Base-by-base conservation (phyloP, 1,140 invertebrate genomes). In the Pectinophora gossypiella region DNA sequence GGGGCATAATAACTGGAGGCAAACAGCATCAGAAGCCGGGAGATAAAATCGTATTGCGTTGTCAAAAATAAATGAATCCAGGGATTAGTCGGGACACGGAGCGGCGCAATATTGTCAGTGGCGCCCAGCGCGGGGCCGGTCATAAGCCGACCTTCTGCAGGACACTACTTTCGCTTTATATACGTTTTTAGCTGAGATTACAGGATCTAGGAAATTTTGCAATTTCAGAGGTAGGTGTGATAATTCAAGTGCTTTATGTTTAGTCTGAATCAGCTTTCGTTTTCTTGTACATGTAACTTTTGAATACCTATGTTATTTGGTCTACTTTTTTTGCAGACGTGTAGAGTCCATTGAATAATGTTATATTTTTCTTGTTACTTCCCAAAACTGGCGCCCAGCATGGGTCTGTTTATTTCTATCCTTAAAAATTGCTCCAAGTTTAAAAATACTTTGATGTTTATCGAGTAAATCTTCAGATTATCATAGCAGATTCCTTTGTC, bases 41-140 rank as follows among this genome's bases (percentile, higher is more conserved):
- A 83, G 83, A 86, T 86, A 86, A 85, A 86, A 86, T 86, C 83
- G 81, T 85, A 86, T 86, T 83, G 83, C 83, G 83, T 86, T 86
- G 83, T 86, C 83, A 86, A 86, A 86, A 86, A 86, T 86, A 86
- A 86, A 86, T 86, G 83, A 86, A 86, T 86, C 79, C 77, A 60
- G 66, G 79, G 81, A 86, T 86, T 86, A 86, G 83, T 72, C 65
- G 69, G 76, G 72, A 79, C 77, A 82, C 75, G 75, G 72, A 56
- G 68, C 65, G 67, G 61, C 68, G 83, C 83, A 84, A 84, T 84
- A 84, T 83, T 81, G 80, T 83, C 61, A 15, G 36, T 65, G 67
- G 72, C 75, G 76, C 75, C 76, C 76, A 68, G 57, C 71, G 78
- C 73, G 72, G 74, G 75, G 67, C 69, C 56, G 55, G 71, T 48